phyloP scores from a whole-genome alignment of 2,888 invertebrate genomes.

The Odontocolon sp. region DNA sequence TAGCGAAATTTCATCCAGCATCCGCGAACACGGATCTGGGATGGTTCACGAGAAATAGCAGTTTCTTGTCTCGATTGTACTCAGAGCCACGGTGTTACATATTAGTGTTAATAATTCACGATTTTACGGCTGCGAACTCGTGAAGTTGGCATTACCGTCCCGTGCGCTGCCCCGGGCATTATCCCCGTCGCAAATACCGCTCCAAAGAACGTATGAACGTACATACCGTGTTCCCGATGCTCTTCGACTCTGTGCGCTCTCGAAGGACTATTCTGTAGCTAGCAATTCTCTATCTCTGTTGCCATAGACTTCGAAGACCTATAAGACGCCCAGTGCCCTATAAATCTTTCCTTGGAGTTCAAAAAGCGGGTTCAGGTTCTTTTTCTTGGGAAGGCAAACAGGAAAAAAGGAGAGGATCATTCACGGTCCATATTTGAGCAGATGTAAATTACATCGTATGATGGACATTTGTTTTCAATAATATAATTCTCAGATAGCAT shows the following conservation, averaged over 20 bases:
- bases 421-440: too few species aligned
- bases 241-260: neutral
- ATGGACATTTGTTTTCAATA: too few species aligned
- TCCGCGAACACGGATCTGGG: neutral
- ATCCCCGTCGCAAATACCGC: constrained; percentile 50
- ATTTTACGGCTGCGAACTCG: constrained; percentile 71
- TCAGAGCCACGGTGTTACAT: constrained; percentile 66
- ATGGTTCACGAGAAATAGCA: constrained; percentile 17
- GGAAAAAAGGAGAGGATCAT: neutral
- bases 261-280: neutral
- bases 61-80: constrained; percentile 66
- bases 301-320: constrained; percentile 36
- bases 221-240: neutral
- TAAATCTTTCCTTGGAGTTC: constrained; percentile 2
- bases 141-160: constrained; percentile 69
- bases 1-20: neutral
- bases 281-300: constrained; percentile 6
- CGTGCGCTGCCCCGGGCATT: constrained; percentile 57
- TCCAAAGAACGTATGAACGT: constrained; percentile 17
- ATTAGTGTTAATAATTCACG: constrained; percentile 73
- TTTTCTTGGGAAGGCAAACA: neutral
- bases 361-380: neutral
- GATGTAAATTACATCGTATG: too few species aligned
- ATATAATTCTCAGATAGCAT: too few species aligned
- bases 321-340: constrained; percentile 14